Percentiles rank a stretch among this genome's conserved stretches.
These are phyloP conservation scores for Nudaria mundana DNA, from an alignment of 2,888 invertebrate genomes.

Conservation along the genomic window DNA sequence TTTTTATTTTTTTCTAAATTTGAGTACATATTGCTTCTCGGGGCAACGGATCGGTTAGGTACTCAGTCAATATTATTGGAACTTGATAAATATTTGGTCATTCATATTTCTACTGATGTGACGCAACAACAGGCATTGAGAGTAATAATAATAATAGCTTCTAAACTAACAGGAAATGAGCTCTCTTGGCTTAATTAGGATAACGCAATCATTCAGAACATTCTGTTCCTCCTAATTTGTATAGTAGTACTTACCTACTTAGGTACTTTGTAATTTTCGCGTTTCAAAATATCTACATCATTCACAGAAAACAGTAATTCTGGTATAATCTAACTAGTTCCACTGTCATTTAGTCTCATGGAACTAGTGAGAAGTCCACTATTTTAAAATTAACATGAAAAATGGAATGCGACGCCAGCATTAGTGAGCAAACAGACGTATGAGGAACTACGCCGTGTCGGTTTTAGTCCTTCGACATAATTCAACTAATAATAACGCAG, in stretches of 20 bases:
- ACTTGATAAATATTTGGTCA: constrained; percentile 48
- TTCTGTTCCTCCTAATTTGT: too few relatives aligned
- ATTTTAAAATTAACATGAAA: constrained; percentile 75
- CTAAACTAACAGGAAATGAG: neutral
- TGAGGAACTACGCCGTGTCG: constrained; percentile 71
- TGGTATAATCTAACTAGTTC: too few relatives aligned
- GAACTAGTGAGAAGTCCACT: too few relatives aligned
- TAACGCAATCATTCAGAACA: too few relatives aligned
- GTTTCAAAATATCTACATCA: too few relatives aligned
- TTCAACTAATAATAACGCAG: too few relatives aligned
- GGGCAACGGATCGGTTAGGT: constrained; percentile 44
- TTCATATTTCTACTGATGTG: constrained; percentile 26
- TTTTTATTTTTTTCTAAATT: constrained; percentile 50
- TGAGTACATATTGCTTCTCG: constrained; percentile 34
- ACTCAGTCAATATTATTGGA: constrained; percentile 55
- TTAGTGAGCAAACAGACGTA: constrained; percentile 60
- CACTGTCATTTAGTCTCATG: too few relatives aligned
- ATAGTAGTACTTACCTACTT: neutral
- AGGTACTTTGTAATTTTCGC: too few relatives aligned
- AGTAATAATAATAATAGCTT: neutral
- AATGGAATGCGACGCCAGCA: constrained; percentile 66
- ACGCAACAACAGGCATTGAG: constrained; percentile 2
- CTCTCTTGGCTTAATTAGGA: too few relatives aligned
- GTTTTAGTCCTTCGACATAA: constrained; percentile 62
- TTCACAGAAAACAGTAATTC: constrained; percentile 33